Conservation (phyloP, 2,888 invertebrate genomes). For the Hedya salicella region DNA sequence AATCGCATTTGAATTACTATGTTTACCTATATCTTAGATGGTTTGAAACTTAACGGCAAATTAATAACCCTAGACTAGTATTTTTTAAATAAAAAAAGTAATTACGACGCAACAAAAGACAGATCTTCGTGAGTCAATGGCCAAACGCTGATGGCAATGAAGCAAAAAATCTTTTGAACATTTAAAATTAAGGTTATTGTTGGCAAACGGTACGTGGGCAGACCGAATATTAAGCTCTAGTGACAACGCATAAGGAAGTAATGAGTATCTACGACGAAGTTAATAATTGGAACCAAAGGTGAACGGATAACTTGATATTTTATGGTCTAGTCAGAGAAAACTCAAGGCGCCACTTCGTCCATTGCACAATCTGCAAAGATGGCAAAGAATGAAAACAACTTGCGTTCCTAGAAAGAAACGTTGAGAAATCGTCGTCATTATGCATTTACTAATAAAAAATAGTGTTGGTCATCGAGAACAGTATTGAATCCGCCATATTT, state of each 20-base stretch:
- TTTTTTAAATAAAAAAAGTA: constrained; percentile 2
- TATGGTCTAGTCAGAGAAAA: neutral
- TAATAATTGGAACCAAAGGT: neutral
- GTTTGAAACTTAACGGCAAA: constrained; percentile 13
- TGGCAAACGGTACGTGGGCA: constrained; percentile 32
- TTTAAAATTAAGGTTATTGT: constrained; percentile 40
- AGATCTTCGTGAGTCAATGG: constrained; percentile 37
- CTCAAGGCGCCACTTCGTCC: neutral
- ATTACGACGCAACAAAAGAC: constrained; percentile 17
- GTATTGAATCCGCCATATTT: constrained; percentile 60
- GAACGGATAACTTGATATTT: neutral
- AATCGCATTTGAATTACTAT: neutral
- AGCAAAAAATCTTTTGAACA: constrained; percentile 33
- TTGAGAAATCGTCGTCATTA: constrained; percentile 55
- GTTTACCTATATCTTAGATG: neutral
- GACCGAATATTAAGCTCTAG: constrained; percentile 10
- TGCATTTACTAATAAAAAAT: constrained; percentile 55
- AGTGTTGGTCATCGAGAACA: constrained; percentile 49
- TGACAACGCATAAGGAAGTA: constrained; percentile 31
- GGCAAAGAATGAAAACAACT: constrained; percentile 49
- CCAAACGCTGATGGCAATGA: constrained; percentile 38
- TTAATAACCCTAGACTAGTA: constrained; percentile 5
- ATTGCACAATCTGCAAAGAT: constrained; percentile 44
- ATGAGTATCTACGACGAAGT: constrained; percentile 9
- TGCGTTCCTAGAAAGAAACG: constrained; percentile 50